Conservation (phyloP, 2,797 vertebrate genomes). For the Onychomys torridus region DNA sequence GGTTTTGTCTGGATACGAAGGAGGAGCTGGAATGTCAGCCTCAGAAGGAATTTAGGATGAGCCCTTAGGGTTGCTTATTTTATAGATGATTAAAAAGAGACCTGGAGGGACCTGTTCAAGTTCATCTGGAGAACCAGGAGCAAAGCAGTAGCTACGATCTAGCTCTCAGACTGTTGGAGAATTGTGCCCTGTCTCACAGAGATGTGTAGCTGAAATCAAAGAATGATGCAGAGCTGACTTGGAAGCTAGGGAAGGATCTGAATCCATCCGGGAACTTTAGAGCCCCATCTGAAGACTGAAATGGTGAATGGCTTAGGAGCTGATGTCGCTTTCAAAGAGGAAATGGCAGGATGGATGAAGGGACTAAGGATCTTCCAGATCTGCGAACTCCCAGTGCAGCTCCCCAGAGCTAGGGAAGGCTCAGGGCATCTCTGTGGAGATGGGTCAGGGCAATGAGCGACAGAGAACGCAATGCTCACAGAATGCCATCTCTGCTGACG, state of each 20-base stretch:
- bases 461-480: neutral
- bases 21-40: neutral
- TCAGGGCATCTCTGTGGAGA: neutral
- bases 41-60: neutral
- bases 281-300: neutral
- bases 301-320: neutral
- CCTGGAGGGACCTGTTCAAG: neutral
- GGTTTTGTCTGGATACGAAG: neutral
- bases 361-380: neutral
- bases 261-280: neutral
- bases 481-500: neutral
- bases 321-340: neutral
- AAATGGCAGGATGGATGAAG: neutral
- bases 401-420: neutral
- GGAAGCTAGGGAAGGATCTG: neutral
- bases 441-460: rapidly evolving
- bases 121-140: neutral
- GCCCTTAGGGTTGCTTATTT: neutral
- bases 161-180: neutral
- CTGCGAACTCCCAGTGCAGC: neutral
- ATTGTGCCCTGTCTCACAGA: neutral
- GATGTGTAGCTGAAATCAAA: neutral
- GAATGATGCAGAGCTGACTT: neutral
- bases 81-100: neutral
- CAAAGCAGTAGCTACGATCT: neutral